Evolutionary conservation across 2,113 vertebrate genomes (phyloP), one percentile per base, ranked within the genome.

Genomic region (Coptodon bakossiorum): DNA sequence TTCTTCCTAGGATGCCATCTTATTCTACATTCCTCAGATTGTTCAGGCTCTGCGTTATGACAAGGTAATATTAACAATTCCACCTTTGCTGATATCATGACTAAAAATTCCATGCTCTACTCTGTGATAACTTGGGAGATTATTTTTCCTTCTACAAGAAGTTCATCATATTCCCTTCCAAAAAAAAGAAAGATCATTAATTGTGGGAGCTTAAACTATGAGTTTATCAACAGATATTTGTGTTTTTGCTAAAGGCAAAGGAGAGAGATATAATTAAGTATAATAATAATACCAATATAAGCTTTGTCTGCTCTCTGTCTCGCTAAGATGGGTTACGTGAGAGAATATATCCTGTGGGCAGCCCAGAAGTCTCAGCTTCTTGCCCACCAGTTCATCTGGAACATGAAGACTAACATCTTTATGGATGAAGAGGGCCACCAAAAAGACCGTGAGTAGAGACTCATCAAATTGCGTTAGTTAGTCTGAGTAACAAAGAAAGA

Each of bases 361-460:
- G 99, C 99, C 2, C 96, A 99, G 93, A 99, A 97, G 93, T 99
- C 99, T 45, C 99, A 99, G 96, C 98, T 99, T 2, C 95, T 99
- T 88, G 99, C 98, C 8, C 99, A 99, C 88, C 99, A 99, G 34
- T 99, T 99, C 93, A 99, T 99, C 94, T 99, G 99, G 98, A 99
- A 99, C 95, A 99, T 99, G 99, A 99, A 99, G 94, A 99, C 98
- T 31, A 99, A 99, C 95, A 98, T 99, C 94, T 99, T 95, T 93
- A 56, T 99, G 91, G 99, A 99, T 27, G 98, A 99, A 81, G 99
- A 99, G 90, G 98, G 94, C 12, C 98, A 98, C 90, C 98, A 99
- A 85, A 99, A 99, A 90, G 99, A 99, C 81, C 97, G 99, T 99
- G 93, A 97, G 98, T 97, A n/a, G 6, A 76, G 43, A 19, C 6